Conservation (phyloP, 2,113 vertebrate genomes). For the Lamprotornis superbus region DNA sequence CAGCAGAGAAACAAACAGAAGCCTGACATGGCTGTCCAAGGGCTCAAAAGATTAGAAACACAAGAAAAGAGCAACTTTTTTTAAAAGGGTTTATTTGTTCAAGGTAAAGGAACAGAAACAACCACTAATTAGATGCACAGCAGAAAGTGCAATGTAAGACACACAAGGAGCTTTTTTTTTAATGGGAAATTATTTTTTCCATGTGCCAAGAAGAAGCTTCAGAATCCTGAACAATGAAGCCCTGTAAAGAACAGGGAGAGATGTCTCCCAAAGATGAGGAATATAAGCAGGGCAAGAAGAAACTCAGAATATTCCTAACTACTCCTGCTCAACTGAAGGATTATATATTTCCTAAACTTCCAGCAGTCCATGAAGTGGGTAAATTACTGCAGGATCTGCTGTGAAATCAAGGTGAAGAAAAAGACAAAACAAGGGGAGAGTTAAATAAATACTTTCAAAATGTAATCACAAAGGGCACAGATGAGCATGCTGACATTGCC, state of each 20-base stretch:
- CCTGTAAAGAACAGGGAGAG: not conserved
- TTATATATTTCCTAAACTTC: not conserved
- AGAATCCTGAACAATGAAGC: not conserved
- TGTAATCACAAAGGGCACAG: not conserved
- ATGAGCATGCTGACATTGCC: constrained; percentile 30
- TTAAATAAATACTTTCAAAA: constrained; percentile 49
- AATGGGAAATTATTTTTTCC: not conserved
- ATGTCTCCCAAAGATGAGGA: not conserved
- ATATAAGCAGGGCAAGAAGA: not conserved
- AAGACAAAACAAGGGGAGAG: constrained; percentile 18
- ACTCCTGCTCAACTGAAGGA: not conserved
- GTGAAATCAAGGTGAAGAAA: constrained; percentile 19
- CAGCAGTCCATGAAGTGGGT: not conserved
- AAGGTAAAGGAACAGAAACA: not conserved
- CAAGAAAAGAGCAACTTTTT: not conserved
- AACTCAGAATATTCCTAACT: not conserved
- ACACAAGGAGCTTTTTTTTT: not conserved
- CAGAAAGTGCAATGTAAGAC: not conserved
- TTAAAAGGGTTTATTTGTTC: accelerated
- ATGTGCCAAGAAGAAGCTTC: not conserved
- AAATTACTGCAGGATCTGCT: not conserved
- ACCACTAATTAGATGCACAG: not conserved
- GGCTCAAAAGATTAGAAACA: not conserved
- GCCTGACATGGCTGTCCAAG: not conserved
- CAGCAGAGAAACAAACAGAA: not conserved